A percentile compares a stretch with the other conserved stretches of the same genome.
phyloP scores from a whole-genome alignment of 2,888 invertebrate species.

The Heliconius erato region DNA sequence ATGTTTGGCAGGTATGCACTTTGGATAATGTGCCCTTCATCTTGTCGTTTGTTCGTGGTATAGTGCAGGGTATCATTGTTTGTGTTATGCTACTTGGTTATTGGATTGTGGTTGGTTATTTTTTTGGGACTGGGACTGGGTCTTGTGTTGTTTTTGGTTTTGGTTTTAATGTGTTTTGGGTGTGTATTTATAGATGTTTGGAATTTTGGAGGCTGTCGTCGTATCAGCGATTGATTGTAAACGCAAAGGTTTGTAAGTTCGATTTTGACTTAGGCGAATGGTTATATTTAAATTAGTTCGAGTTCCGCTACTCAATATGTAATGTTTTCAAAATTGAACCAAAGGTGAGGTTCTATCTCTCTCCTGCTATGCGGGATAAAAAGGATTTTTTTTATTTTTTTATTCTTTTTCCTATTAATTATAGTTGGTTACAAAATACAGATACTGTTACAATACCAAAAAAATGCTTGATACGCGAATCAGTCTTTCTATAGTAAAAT shows the following conservation, averaged over 20 bases:
- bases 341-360: not conserved
- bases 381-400: not conserved
- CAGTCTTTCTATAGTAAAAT: no score
- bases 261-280: not conserved
- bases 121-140: not conserved
- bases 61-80: constrained; percentile 45
- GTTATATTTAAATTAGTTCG: not conserved
- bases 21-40: constrained; percentile 52
- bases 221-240: no score
- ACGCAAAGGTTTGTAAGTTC: no score
- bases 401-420: no score
- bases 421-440: no score
- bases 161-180: no score
- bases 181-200: no score
- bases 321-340: not conserved
- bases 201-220: no score
- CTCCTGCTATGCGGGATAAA: not conserved
- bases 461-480: no score
- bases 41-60: constrained; percentile 50
- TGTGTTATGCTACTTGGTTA: constrained; percentile 18
- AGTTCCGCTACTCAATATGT: not conserved
- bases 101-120: not conserved
- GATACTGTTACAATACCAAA: no score
- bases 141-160: not conserved
- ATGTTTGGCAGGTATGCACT: constrained; percentile 58